A percentile compares a stretch with the other conserved stretches of the same genome.
Evolutionary conservation across 2,888 invertebrate species (phyloP).

Genomic region (Calameuta pallipes): DNA sequence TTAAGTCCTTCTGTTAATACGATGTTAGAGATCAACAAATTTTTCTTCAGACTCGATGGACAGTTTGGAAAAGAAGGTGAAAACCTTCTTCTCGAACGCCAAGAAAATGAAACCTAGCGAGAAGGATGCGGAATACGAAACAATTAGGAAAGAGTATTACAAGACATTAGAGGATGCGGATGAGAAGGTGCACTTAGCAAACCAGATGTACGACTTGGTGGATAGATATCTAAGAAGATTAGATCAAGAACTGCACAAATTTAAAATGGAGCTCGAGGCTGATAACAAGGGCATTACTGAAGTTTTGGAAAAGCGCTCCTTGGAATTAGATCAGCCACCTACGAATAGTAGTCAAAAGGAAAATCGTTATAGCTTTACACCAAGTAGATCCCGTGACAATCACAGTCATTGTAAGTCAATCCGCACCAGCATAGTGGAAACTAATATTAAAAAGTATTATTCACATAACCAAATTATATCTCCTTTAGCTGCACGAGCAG

Average conservation of each 20-base stretch:
- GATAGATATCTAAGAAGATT: constrained; percentile 91
- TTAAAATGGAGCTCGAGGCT: constrained; percentile 98
- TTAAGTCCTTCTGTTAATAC: background rate
- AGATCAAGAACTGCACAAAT: constrained; percentile 93
- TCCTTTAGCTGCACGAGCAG: constrained; percentile 70
- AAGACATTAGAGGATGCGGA: constrained; percentile 95
- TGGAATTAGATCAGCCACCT: constrained; percentile 84
- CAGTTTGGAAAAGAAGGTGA: constrained; percentile 89
- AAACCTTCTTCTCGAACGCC: constrained; percentile 87
- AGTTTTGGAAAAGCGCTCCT: constrained; percentile 90
- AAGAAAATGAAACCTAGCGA: constrained; percentile 80
- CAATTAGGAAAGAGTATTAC: constrained; percentile 87
- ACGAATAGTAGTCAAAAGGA: constrained; percentile 83
- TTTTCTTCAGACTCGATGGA: constrained; percentile 84
- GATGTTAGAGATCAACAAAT: background rate
- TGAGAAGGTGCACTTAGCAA: constrained; percentile 94
- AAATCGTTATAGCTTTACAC: constrained; percentile 74
- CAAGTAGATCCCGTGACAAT: constrained; percentile 62
- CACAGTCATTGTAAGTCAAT: constrained; percentile 59
- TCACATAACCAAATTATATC: constrained; percentile 1
- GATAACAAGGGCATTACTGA: constrained; percentile 99
- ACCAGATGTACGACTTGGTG: constrained; percentile 94
- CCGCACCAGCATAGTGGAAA: background rate
- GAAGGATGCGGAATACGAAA: constrained; percentile 85
- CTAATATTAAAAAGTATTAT: background rate